Conservation (phyloP, 2,888 invertebrate species). For the Pachydiplax longipennis region DNA sequence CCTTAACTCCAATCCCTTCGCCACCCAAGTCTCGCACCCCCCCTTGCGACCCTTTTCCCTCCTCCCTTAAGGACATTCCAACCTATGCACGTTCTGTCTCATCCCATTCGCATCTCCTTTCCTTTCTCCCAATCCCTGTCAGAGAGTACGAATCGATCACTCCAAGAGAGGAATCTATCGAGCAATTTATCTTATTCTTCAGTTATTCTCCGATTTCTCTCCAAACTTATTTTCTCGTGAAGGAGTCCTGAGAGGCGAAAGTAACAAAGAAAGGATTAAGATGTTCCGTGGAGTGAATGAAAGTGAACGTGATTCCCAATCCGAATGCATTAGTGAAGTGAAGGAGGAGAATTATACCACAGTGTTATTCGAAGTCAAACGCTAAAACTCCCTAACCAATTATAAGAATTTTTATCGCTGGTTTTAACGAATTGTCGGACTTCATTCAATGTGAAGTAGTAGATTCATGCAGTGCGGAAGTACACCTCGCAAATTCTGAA, state of each 20-base stretch:
- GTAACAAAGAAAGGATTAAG: neutral
- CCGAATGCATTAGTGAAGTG: too few species aligned
- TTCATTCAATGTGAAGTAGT: too few species aligned
- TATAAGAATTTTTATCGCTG: too few species aligned
- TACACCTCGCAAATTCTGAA: too few species aligned
- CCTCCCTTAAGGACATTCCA: neutral
- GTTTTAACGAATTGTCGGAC: too few species aligned
- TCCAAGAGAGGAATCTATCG: conserved; percentile 25
- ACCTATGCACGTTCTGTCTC: conserved; percentile 19
- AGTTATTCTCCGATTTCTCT: neutral
- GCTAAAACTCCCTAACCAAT: too few species aligned
- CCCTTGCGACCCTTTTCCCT: neutral
- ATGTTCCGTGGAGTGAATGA: neutral
- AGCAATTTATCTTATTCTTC: conserved; percentile 20
- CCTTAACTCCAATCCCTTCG: neutral
- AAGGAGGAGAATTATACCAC: too few species aligned
- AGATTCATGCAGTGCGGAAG: too few species aligned
- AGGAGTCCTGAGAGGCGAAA: neutral
- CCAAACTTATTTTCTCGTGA: neutral
- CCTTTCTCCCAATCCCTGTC: neutral
- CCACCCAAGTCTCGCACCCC: neutral
- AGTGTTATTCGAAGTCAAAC: too few species aligned
- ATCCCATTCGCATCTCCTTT: neutral
- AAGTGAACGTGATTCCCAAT: neutral
- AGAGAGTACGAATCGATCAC: conserved; percentile 22